Conservation (phyloP, 2,797 vertebrate species). For the Etheostoma perlongum region DNA sequence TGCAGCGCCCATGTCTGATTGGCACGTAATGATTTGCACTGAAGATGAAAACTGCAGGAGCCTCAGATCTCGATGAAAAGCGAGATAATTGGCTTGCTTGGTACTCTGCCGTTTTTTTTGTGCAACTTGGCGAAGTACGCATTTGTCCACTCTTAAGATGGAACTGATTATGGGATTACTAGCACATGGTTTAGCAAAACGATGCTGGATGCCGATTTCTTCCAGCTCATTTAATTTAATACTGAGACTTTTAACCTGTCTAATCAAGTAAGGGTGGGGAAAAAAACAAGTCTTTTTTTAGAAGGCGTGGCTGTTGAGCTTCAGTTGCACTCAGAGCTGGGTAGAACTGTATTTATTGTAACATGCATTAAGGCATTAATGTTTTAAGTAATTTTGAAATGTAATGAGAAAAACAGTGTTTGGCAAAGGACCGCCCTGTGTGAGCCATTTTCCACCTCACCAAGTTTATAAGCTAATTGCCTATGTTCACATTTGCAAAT, state of each 20-base stretch:
- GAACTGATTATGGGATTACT: slow-evolving; percentile 54
- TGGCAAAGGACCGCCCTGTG: background rate
- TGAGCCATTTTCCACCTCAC: slow-evolving; percentile 1
- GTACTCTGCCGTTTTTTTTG: slow-evolving; percentile 19
- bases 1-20: slow-evolving; percentile 26
- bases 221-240: slow-evolving; percentile 43
- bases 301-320: background rate
- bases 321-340: slow-evolving; percentile 3
- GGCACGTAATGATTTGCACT: slow-evolving; percentile 43
- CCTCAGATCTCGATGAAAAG: slow-evolving; percentile 54
- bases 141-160: slow-evolving; percentile 49
- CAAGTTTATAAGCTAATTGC: background rate
- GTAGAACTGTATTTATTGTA: slow-evolving; percentile 3
- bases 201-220: slow-evolving; percentile 35
- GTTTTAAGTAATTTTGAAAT: background rate
- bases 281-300: background rate
- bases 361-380: background rate
- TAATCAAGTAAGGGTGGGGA: background rate
- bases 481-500: slow-evolving; percentile 10
- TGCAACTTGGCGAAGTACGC: slow-evolving; percentile 31
- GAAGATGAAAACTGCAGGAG: slow-evolving; percentile 48
- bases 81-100: slow-evolving; percentile 51
- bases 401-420: slow-evolving; percentile 12
- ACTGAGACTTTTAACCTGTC: slow-evolving; percentile 28
- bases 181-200: slow-evolving; percentile 57